These are phyloP conservation scores for Luehdorfia chinensis DNA, from an alignment of 1,140 invertebrate genomes.

Conservation along the genomic window DNA sequence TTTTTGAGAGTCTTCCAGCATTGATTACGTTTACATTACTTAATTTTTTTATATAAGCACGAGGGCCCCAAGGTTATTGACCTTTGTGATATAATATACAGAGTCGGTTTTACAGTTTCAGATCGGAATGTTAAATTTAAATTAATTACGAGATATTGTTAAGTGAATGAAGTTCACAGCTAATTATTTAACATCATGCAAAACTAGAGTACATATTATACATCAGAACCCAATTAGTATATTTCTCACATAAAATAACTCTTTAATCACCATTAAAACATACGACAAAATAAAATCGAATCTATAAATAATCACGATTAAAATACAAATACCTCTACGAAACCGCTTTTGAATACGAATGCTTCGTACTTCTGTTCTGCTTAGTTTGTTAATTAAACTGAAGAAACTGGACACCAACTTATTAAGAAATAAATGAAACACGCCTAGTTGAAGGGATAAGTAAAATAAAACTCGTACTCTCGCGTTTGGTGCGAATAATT, in stretches of 20 bases:
- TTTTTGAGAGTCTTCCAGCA: too few relatives aligned
- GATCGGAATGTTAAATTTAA: too few relatives aligned
- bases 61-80: too few relatives aligned
- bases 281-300: slow-evolving; percentile 45
- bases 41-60: too few relatives aligned
- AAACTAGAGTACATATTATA: slow-evolving; percentile 7
- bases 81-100: too few relatives aligned
- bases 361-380: slow-evolving; percentile 21
- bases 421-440: slow-evolving; percentile 68
- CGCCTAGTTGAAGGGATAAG: slow-evolving; percentile 36
- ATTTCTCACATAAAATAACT: slow-evolving; percentile 39
- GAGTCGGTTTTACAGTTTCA: too few relatives aligned
- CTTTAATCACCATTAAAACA: slow-evolving; percentile 44
- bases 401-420: slow-evolving; percentile 43
- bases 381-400: slow-evolving; percentile 63
- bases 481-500: slow-evolving; percentile 1
- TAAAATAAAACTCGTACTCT: slow-evolving; percentile 19
- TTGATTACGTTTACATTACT: too few relatives aligned
- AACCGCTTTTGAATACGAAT: slow-evolving; percentile 27
- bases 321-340: slow-evolving; percentile 58
- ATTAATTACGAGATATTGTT: slow-evolving; percentile 8
- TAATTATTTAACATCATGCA: slow-evolving; percentile 20
- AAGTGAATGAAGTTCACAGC: slow-evolving; percentile 8
- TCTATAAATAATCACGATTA: slow-evolving; percentile 66
- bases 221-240: slow-evolving; percentile 27